Evolutionary conservation across 2,113 vertebrate species (phyloP), one percentile per base, ranked within the genome.

Genomic region (Myrmophylax atrothorax): DNA sequence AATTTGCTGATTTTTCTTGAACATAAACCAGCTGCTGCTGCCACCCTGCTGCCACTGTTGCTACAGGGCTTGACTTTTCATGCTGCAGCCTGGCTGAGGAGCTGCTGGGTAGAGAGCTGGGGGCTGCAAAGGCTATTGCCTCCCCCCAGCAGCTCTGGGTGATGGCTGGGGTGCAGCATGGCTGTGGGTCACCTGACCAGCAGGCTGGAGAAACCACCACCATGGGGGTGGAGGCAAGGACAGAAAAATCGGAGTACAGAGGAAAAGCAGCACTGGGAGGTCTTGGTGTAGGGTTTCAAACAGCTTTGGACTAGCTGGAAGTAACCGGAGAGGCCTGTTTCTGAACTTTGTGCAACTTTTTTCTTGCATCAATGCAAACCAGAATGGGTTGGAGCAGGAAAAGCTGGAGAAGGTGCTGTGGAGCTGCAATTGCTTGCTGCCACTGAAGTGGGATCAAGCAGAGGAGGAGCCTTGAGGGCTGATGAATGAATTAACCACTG

Each of bases 1-100:
- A 93, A 95, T 88, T 87, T 96, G 76, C 85, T 90, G 67, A 62
- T 90, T 94, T 96, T 77, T 56, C 87, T 88, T 80, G 66, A 69
- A 49, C 56, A 11, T 11, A 31, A 49, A 85, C 94, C 87, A 93
- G 85, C 96, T 74, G 68, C 87, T 96, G 93, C 94, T 97, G 94
- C 94, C 88, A 96, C 88, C 87, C 85, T 96, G 91, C 95, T 96
- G 90, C 67, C 60, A 40, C 49, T 75, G 80, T 93, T 97, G 94
- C 91, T 93, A 50, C 92, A 95, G 94, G 94, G 93, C 93, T 92
- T 78, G 74, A 11, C 46, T 87, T 73, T 38, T 60, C 33, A 3
- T 76, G 93, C 75, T 46, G 69, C 83, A 84, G 90, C 82, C 24
- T 26, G 60, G 16, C 26, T 66, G 62, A 37, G 58, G 23, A 37